A percentile compares a stretch with the other conserved stretches of the same genome.
These are phyloP conservation scores for Paralvinella palmiformis DNA, from an alignment of 1,140 invertebrate species.

Conservation along the genomic window DNA sequence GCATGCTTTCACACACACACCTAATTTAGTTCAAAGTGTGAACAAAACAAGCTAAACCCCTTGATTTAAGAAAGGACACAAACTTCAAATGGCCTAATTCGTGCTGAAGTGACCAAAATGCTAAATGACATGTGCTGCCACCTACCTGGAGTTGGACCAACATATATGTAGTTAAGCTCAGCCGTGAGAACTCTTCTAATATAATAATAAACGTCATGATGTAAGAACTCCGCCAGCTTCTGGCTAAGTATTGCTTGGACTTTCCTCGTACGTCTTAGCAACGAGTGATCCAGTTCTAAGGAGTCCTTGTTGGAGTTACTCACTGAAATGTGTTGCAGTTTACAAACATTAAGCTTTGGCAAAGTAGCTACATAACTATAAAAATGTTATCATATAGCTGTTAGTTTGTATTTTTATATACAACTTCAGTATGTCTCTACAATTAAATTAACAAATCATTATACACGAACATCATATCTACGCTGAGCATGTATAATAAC, in stretches of 20 bases:
- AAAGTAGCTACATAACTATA: too few species aligned
- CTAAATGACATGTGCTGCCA: too few species aligned
- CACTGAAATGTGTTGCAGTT: too few species aligned
- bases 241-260: conserved; percentile 32
- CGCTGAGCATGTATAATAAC: too few species aligned
- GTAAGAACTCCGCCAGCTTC: conserved; percentile 72
- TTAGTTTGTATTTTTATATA: too few species aligned
- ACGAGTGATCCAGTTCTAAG: too few species aligned
- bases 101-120: not conserved
- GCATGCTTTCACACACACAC: not conserved
- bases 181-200: conserved; percentile 76
- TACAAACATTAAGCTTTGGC: too few species aligned
- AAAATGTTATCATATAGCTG: too few species aligned
- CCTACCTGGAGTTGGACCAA: conserved; percentile 41
- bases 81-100: not conserved
- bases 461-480: too few species aligned
- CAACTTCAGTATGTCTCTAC: too few species aligned
- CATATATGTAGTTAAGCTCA: conserved; percentile 73
- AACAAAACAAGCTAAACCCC: not conserved
- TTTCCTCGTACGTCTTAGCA: not conserved
- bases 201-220: conserved; percentile 71
- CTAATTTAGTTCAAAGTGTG: not conserved
- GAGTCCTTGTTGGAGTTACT: not conserved
- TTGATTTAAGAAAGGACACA: not conserved
- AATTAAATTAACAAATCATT: too few species aligned